phyloP scores from a whole-genome alignment of 2,888 invertebrate genomes.

The Euclidia mi region DNA sequence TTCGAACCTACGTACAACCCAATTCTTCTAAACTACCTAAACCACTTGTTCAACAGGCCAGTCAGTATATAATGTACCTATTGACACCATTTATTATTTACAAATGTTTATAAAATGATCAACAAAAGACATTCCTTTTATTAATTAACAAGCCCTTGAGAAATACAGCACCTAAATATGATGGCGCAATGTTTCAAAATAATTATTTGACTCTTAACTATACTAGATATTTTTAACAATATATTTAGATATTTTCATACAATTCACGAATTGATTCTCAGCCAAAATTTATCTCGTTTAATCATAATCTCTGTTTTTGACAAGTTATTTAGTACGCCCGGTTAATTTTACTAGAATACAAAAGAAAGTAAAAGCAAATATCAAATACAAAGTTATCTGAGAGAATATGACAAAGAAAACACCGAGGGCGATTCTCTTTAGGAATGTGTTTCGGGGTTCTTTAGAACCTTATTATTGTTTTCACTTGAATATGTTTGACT shows the following conservation, averaged over 20 bases:
- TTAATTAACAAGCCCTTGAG: too few relatives aligned
- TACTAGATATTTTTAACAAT: conserved; percentile 5
- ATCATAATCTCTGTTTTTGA: conserved; percentile 44
- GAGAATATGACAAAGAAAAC: conserved; percentile 22
- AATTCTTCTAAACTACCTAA: too few relatives aligned
- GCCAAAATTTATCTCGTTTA: conserved; percentile 29
- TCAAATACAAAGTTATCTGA: conserved; percentile 30
- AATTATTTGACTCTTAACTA: too few relatives aligned
- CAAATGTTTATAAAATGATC: too few relatives aligned
- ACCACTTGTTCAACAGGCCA: too few relatives aligned
- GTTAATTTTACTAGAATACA: conserved; percentile 42
- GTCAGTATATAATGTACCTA: too few relatives aligned
- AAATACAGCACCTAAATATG: too few relatives aligned
- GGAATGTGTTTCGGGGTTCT: neutral
- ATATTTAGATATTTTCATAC: conserved; percentile 31
- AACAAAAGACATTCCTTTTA: too few relatives aligned
- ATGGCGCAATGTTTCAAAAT: too few relatives aligned
- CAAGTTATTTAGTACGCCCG: conserved; percentile 43
- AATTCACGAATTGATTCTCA: conserved; percentile 19
- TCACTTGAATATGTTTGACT: too few relatives aligned
- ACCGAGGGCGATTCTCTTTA: conserved; percentile 23
- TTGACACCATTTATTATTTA: too few relatives aligned
- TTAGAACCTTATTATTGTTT: neutral
- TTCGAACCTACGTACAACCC: too few relatives aligned
- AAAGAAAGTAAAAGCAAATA: conserved; percentile 33